Conservation (phyloP, 2,888 invertebrate species). For the Steromphala cineraria region DNA sequence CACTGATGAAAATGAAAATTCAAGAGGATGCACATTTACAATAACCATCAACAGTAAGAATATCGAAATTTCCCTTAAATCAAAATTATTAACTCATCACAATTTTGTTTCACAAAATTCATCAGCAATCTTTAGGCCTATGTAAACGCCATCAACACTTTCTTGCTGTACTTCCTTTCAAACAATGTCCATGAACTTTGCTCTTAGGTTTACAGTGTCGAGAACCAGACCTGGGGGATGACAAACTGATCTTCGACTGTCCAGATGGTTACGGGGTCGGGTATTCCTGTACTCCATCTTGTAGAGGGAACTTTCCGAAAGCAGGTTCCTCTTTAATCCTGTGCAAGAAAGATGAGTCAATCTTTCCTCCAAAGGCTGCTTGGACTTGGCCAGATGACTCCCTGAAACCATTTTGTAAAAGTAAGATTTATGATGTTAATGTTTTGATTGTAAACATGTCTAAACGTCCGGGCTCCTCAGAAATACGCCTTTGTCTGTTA, state of each 20-base stretch:
- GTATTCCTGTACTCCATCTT: neutral
- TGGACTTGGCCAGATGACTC: neutral
- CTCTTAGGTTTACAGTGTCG: neutral
- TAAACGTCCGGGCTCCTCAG: too few relatives aligned
- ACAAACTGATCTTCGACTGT: neutral
- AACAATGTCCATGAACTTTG: neutral
- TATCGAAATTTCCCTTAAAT: too few relatives aligned
- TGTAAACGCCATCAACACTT: too few relatives aligned
- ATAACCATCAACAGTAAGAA: neutral
- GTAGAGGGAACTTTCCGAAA: neutral
- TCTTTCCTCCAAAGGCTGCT: neutral
- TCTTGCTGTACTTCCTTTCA: too few relatives aligned
- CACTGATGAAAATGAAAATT: neutral
- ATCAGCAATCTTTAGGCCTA: too few relatives aligned
- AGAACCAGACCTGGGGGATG: neutral
- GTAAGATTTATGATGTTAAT: neutral
- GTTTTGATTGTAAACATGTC: too few relatives aligned
- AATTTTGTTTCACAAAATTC: too few relatives aligned
- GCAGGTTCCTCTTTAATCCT: neutral
- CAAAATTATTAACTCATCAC: too few relatives aligned
- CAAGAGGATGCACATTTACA: neutral
- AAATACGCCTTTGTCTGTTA: too few relatives aligned
- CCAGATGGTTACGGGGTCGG: neutral
- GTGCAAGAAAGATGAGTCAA: neutral
- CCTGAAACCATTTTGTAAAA: neutral